A percentile compares a stretch with the other conserved stretches of the same genome.
Conservation (phyloP, 2,113 vertebrate species). For the Chaetops frenatus region DNA sequence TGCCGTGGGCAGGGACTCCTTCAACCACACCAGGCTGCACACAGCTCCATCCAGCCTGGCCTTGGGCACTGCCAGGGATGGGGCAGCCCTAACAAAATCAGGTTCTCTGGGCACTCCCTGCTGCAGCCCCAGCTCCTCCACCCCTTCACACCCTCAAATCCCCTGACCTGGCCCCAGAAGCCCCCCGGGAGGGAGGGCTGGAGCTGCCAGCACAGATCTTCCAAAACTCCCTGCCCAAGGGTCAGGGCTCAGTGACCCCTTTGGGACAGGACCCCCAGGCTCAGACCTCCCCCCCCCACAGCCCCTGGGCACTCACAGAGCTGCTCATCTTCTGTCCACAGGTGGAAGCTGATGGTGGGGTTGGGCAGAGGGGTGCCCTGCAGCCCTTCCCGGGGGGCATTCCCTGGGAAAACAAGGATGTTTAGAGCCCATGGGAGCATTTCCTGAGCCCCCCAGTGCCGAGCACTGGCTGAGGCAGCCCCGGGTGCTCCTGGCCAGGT, state of each 20-base stretch:
- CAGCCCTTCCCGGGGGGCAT: not conserved
- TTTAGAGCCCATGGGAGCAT: not conserved
- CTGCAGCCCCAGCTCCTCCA: not conserved
- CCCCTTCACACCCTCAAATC: not conserved
- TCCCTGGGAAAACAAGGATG: conserved; percentile 4
- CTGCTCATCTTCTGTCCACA: conserved; percentile 86
- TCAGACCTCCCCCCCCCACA: not conserved
- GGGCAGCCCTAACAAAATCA: not conserved
- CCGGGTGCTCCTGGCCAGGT: not conserved
- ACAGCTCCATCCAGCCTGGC: not conserved
- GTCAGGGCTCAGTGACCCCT: not conserved
- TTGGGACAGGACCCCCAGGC: not conserved
- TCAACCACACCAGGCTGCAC: not conserved
- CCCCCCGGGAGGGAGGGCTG: not conserved
- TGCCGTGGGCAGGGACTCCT: not conserved
- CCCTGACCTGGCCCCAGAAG: not conserved
- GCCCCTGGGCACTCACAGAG: conserved; percentile 73
- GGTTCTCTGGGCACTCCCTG: not conserved
- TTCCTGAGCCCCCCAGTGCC: not conserved
- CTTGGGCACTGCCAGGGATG: not conserved
- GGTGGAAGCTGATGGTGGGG: conserved; percentile 87
- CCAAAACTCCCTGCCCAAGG: not conserved
- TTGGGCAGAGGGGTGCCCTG: conserved; percentile 76
- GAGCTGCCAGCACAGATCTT: not conserved
- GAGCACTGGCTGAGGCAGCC: not conserved